Conservation (phyloP, 2,797 vertebrate species). For the Acestrorhynchus altus region DNA sequence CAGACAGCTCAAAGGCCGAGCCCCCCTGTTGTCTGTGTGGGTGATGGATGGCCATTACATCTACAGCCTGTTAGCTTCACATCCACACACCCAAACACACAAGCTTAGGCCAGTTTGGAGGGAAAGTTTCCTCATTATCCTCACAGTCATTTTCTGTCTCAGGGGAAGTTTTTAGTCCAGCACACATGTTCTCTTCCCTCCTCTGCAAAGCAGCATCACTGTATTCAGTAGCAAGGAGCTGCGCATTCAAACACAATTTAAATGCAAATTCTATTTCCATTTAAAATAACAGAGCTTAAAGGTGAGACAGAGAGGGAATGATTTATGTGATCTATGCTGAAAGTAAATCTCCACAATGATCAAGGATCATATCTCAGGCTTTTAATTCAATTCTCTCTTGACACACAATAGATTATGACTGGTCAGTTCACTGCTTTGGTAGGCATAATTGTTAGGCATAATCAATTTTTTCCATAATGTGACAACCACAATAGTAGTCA, state of each 20-base stretch:
- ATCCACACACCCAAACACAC: constrained; percentile 26
- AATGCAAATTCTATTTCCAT: constrained; percentile 45
- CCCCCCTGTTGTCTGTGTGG: constrained; percentile 77
- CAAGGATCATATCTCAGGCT: not conserved
- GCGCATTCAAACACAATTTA: constrained; percentile 36
- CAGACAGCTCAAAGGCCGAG: constrained; percentile 56
- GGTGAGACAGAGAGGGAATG: constrained; percentile 26
- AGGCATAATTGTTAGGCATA: not conserved
- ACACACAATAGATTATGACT: not conserved
- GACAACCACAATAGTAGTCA: too few relatives aligned
- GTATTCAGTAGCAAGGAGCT: constrained; percentile 1
- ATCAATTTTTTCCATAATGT: not conserved
- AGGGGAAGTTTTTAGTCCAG: constrained; percentile 50
- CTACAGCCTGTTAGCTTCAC: constrained; percentile 70
- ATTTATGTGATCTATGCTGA: constrained; percentile 24
- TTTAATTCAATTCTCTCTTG: constrained; percentile 4
- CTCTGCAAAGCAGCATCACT: constrained; percentile 7
- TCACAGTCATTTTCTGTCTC: constrained; percentile 36
- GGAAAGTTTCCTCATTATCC: constrained; percentile 54
- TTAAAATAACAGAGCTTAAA: constrained; percentile 42
- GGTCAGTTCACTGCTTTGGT: not conserved
- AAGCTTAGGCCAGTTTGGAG: constrained; percentile 28
- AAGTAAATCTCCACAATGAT: constrained; percentile 33
- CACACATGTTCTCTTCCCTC: constrained; percentile 16
- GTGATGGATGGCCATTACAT: constrained; percentile 74